phyloP scores from a whole-genome alignment of 2,888 invertebrate genomes.

The Aspidiotus rigidus region DNA sequence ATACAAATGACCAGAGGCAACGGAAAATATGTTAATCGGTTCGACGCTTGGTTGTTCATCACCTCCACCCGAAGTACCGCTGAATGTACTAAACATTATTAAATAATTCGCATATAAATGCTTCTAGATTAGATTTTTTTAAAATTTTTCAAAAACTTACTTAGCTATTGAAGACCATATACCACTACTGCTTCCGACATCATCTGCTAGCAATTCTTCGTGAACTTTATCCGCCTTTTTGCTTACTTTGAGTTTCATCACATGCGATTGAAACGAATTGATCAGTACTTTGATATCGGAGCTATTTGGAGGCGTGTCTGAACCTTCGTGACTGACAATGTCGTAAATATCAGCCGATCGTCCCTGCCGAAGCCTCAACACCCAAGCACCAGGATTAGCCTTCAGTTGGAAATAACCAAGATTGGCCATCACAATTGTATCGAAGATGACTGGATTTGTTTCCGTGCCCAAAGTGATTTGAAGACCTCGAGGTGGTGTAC shows the following conservation, averaged over 20 bases:
- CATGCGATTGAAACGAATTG: constrained; percentile 76
- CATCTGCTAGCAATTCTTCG: constrained; percentile 76
- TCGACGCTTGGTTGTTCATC: constrained; percentile 57
- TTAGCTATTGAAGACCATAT: constrained; percentile 93
- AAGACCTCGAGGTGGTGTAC: constrained; percentile 92
- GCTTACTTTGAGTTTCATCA: constrained; percentile 79
- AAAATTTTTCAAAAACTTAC: constrained; percentile 47
- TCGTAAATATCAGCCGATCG: constrained; percentile 91
- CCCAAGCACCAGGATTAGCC: constrained; percentile 96
- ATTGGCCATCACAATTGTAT: constrained; percentile 99
- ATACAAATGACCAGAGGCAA: constrained; percentile 97
- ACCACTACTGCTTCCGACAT: constrained; percentile 58
- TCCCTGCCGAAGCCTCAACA: constrained; percentile 78
- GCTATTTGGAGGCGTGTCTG: constrained; percentile 61
- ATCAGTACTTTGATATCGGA: constrained; percentile 68
- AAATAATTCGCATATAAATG: not conserved
- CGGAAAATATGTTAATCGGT: constrained; percentile 91
- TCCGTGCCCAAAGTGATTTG: constrained; percentile 88
- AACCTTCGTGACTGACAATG: constrained; percentile 71
- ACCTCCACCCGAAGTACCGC: constrained; percentile 44
- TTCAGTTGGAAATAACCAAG: constrained; percentile 97
- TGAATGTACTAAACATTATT: constrained; percentile 42
- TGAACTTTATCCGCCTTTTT: constrained; percentile 83
- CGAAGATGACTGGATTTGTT: constrained; percentile 65
- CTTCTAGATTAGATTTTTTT: not conserved